phyloP scores from a whole-genome alignment of 2,797 vertebrate species.

The Myripristis jacobus region DNA sequence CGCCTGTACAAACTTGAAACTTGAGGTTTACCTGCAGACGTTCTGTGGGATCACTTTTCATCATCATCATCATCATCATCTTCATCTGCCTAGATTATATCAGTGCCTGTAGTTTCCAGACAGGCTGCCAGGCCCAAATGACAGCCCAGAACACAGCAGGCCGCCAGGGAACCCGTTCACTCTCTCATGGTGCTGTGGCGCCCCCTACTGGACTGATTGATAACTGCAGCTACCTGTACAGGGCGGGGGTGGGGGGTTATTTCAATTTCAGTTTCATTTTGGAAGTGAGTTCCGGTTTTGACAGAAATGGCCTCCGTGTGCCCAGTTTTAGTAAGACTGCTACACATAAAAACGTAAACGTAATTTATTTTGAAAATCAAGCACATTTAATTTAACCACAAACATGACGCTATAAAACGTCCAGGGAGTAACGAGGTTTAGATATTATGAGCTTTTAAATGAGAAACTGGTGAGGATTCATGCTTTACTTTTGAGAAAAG shows the following conservation, averaged over 20 bases:
- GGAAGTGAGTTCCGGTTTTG: neutral
- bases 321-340: too few species aligned
- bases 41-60: neutral
- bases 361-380: too few species aligned
- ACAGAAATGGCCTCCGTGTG: neutral
- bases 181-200: slow-evolving; percentile 45
- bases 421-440: too few species aligned
- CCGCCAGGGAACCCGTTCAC: neutral
- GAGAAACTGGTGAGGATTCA: too few species aligned
- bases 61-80: neutral
- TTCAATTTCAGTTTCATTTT: neutral
- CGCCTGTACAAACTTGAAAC: neutral
- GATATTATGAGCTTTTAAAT: too few species aligned
- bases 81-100: slow-evolving; percentile 1
- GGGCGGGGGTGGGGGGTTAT: too few species aligned
- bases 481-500: too few species aligned
- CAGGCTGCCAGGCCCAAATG: neutral
- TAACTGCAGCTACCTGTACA: slow-evolving; percentile 38
- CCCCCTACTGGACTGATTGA: slow-evolving; percentile 47
- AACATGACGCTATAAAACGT: too few species aligned
- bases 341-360: too few species aligned
- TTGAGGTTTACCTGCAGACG: neutral
- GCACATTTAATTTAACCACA: too few species aligned
- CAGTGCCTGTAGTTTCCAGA: slow-evolving; percentile 3
- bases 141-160: neutral